Base-by-base conservation (phyloP, 2,888 invertebrate genomes). In the Caenorhabditis sp. region DNA sequence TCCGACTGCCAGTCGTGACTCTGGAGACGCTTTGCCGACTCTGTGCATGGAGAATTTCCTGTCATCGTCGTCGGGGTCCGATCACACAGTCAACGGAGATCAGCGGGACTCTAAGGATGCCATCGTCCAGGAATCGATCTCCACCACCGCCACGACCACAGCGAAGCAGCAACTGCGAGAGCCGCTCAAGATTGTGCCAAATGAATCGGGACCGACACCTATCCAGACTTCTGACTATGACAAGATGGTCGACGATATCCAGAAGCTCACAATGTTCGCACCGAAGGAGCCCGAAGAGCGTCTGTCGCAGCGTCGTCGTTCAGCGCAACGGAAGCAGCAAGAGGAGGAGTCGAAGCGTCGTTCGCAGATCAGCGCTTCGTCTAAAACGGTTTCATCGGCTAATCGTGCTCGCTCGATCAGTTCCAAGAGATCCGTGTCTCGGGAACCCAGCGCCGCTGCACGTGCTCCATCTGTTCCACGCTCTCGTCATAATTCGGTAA, bases 221-320 rank as follows among this genome's bases (percentile, higher is more conserved):
- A 15, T 40, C 15, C 13, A 4, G 5, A 32, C 47, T 47, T 47
- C 47, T 18, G 28, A 9, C 37, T 55, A 68, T 22, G 62, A 50
- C 26, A 62, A 67, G 32, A 61, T 80, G 60, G 56, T 60, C 32
- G 76, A 76, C 3, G 61, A 67, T 15, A n/a, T 81, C 11, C 58
- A 70, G n/a, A 70, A 67, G 24, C 26, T 81, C 5, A 37, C 70
- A 0, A 76, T 81, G 81, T 81, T 81, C 20, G 76, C 65, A 6
- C 70, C 76, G 15, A 76, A 81, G 28, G 55, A 47, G 5, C 81
- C 81, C 6, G 81, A 81, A 56, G 70, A 76, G 28, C 76, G 81
- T 8, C 71, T 81, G 4, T 76, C 81, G 20, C 81, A 81, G 22
- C 58, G 81, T 24, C 81, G 81, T 15, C 58, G 81, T 32, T 81